Evolutionary conservation across 2,888 invertebrate genomes (phyloP).

Genomic region (Pterobdella sp.): DNA sequence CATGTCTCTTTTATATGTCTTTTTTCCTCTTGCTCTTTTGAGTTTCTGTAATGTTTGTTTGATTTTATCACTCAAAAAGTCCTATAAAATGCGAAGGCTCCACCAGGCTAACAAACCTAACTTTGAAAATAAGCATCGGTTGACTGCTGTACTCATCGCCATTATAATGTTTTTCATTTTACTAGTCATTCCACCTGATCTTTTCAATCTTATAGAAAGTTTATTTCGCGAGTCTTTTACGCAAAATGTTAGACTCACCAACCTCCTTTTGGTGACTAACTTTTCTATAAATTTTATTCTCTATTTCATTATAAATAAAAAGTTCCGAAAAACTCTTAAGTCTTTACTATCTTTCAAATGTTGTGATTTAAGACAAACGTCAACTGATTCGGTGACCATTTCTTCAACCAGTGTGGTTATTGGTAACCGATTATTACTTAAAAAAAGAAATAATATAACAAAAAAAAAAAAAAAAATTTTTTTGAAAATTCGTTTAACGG

Average conservation of each 20-base stretch:
- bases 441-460: no score
- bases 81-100: constrained; percentile 12
- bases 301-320: constrained; percentile 68
- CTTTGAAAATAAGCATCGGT: constrained; percentile 39
- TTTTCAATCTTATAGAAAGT: constrained; percentile 40
- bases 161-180: constrained; percentile 47
- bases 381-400: neutral
- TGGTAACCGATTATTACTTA: no score
- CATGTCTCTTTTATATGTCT: constrained; percentile 46
- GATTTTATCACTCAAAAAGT: constrained; percentile 42
- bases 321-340: constrained; percentile 56
- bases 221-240: constrained; percentile 1
- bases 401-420: neutral
- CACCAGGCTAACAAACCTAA: constrained; percentile 39
- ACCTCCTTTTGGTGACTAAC: constrained; percentile 46
- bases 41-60: constrained; percentile 47
- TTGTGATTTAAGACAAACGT: neutral
- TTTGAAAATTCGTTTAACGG: no score
- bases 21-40: constrained; percentile 45
- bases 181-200: constrained; percentile 46
- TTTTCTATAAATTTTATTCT: constrained; percentile 65
- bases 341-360: neutral
- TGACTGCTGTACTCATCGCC: constrained; percentile 46
- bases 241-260: constrained; percentile 39
- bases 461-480: no score